A percentile compares a stretch with the other conserved stretches of the same genome.
phyloP scores from a whole-genome alignment of 2,888 invertebrate genomes.

The Luffia ferchaultella region DNA sequence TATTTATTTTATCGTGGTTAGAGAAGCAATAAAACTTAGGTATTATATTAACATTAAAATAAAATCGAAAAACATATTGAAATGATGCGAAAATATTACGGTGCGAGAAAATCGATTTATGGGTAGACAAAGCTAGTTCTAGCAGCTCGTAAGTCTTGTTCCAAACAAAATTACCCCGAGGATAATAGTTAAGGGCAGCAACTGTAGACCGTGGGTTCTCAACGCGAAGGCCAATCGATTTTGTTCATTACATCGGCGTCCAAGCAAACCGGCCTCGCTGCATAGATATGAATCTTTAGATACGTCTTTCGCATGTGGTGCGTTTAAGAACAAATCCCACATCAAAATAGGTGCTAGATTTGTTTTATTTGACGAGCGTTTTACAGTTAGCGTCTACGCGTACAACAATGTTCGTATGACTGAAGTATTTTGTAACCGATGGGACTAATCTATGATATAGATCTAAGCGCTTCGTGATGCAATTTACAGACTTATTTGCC shows the following conservation, averaged over 20 bases:
- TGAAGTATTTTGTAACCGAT: too few relatives aligned
- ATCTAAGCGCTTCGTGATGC: slow-evolving; percentile 15
- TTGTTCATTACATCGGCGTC: slow-evolving; percentile 41
- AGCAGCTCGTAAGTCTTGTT: slow-evolving; percentile 38
- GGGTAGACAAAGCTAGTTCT: slow-evolving; percentile 10
- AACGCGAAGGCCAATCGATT: slow-evolving; percentile 35
- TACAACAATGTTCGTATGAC: too few relatives aligned
- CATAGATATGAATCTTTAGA: too few relatives aligned
- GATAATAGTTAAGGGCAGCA: slow-evolving; percentile 13
- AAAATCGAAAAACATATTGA: not conserved
- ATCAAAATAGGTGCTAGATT: too few relatives aligned
- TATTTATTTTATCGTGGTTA: not conserved
- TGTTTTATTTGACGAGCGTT: too few relatives aligned
- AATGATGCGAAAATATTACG: not conserved
- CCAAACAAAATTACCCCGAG: slow-evolving; percentile 11
- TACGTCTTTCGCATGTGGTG: too few relatives aligned
- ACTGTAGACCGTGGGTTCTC: slow-evolving; percentile 12
- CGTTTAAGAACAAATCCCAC: too few relatives aligned
- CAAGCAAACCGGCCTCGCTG: slow-evolving; percentile 27
- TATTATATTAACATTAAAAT: not conserved
- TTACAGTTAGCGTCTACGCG: too few relatives aligned
- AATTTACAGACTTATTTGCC: slow-evolving; percentile 54
- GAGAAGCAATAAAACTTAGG: not conserved
- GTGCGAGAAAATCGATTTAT: not conserved
- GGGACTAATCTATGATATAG: too few relatives aligned